Evolutionary conservation across 2,113 vertebrate species (phyloP), one percentile per base, ranked within the genome.

Genomic region (Henicopernis longicauda): DNA sequence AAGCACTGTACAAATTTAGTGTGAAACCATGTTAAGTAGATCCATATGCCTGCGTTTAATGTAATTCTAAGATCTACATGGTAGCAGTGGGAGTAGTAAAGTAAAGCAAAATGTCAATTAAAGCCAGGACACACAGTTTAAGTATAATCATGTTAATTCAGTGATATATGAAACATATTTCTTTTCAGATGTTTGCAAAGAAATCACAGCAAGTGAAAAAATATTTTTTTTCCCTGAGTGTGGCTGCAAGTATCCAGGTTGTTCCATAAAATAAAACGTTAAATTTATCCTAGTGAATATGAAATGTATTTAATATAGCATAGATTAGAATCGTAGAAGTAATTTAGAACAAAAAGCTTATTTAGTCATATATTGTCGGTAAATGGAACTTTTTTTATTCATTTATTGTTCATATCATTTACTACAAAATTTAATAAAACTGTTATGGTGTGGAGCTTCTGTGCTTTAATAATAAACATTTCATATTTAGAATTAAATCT

Each of bases 11-110:
- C 83, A 97, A 97, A 98, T 98, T 96, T 95, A 96, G 90, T 96
- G 95, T 97, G 97, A 98, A 98, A 94, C 73, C 77, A 87, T 58
- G 42, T 95, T 98, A 98, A 98, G 96, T 96, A 96, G 94, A 97
- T 96, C 97, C 97, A 97, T 96, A 97, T 97, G 98, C 82, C 72
- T 42, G 23, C 4, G 0, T 78, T 95, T 93, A 89, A 84, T 72
- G 18, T 67, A 70, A 89, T 84, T 95, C 90, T 83, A 82, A 93
- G 84, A 94, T 47, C 91, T 76, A 83, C 81, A 55, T 67, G 22
- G 58, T 88, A 89, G 71, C 23, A 0, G 21, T 78, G 93, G 90
- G 80, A 97, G 61, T 61, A 63, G 44, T 83, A 67, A 84, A 81
- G 94, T n/a, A 95, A 86, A 96, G 71, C 57, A 94, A 98, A 97